These are phyloP conservation scores for Scaptomyza montana DNA, from an alignment of 1,140 invertebrate genomes.

Conservation along the genomic window DNA sequence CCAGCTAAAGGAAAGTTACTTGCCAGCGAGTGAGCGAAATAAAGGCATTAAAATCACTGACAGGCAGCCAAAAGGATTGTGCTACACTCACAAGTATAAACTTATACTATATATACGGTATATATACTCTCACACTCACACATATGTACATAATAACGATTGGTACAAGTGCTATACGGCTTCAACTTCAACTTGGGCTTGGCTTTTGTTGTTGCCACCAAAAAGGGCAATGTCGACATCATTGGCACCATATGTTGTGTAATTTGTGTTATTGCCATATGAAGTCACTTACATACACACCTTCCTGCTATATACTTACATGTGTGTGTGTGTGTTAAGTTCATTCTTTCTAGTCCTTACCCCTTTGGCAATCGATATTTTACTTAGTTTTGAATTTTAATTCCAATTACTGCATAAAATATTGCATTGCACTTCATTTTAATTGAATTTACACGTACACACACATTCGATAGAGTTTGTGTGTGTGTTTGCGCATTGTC, in stretches of 20 bases:
- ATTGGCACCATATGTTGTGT: slow-evolving; percentile 83
- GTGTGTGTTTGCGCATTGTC: slow-evolving; percentile 51
- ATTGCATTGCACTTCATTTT: slow-evolving; percentile 74
- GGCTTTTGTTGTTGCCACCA: slow-evolving; percentile 57
- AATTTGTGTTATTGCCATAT: slow-evolving; percentile 83
- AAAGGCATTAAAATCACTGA: slow-evolving; percentile 82
- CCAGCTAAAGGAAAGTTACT: slow-evolving; percentile 44
- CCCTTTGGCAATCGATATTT: slow-evolving; percentile 64
- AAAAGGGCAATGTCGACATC: slow-evolving; percentile 76
- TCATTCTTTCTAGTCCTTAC: slow-evolving; percentile 48
- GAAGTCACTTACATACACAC: slow-evolving; percentile 48
- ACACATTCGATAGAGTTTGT: slow-evolving; percentile 8
- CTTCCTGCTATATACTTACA: background rate
- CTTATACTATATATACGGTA: slow-evolving; percentile 8
- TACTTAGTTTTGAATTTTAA: slow-evolving; percentile 80
- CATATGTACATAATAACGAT: slow-evolving; percentile 25
- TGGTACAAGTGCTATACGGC: slow-evolving; percentile 28
- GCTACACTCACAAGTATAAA: slow-evolving; percentile 58
- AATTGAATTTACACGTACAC: slow-evolving; percentile 64
- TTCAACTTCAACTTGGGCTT: slow-evolving; percentile 20
- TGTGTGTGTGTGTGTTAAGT: slow-evolving; percentile 13
- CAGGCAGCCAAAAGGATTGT: slow-evolving; percentile 79
- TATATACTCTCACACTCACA: slow-evolving; percentile 19
- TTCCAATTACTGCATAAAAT: slow-evolving; percentile 74
- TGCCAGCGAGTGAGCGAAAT: slow-evolving; percentile 60